These are phyloP conservation scores for Rhinichthys osculus DNA, from an alignment of 2,797 vertebrate genomes.

Conservation along the genomic window DNA sequence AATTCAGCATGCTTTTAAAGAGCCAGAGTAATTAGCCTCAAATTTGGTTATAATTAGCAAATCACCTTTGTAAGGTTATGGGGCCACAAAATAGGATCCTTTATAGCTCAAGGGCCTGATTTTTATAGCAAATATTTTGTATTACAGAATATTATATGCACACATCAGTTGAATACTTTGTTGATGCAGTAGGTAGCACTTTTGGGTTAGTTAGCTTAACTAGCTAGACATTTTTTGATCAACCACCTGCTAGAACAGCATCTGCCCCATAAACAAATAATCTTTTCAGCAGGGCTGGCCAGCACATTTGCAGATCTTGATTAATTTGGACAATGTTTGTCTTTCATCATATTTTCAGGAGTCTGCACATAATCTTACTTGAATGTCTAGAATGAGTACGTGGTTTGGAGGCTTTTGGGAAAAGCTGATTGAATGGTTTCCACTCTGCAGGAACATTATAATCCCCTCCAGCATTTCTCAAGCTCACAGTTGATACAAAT, in stretches of 20 bases:
- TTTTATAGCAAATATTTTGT: neutral
- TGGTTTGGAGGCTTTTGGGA: constrained; percentile 10
- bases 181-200: neutral
- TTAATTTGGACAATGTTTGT: constrained; percentile 19
- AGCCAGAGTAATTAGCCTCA: neutral
- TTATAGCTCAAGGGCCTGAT: neutral
- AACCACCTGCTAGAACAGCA: neutral
- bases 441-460: constrained; percentile 15
- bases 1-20: constrained; percentile 8
- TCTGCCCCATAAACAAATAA: neutral
- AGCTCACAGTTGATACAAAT: constrained; percentile 29
- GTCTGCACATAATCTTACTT: neutral
- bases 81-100: neutral
- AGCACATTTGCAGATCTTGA: constrained; percentile 1
- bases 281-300: neutral
- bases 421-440: constrained; percentile 32
- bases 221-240: neutral
- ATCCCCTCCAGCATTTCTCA: constrained; percentile 27
- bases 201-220: neutral
- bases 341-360: constrained; percentile 20
- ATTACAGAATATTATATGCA: neutral
- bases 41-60: neutral
- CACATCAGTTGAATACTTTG: neutral
- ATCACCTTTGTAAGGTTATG: neutral
- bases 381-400: constrained; percentile 17